phyloP scores from a whole-genome alignment of 2,113 vertebrate species.

The Chaetops frenatus region DNA sequence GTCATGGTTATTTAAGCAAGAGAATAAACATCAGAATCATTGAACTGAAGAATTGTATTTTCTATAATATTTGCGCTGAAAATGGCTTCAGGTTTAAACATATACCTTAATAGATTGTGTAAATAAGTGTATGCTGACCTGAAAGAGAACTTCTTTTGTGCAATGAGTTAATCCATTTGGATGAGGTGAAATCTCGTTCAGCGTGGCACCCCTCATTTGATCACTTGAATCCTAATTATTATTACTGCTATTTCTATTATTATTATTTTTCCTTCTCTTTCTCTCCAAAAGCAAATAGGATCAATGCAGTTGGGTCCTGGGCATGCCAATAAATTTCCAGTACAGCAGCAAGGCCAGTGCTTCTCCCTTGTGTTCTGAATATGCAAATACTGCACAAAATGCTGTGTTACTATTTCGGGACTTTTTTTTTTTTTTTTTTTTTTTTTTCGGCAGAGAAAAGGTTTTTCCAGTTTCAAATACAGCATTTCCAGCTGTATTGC shows the following conservation, averaged over 20 bases:
- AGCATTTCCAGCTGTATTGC: background rate
- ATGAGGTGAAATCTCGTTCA: background rate
- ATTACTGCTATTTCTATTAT: background rate
- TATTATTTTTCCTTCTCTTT: background rate
- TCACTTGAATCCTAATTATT: background rate
- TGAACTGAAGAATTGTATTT: conserved; percentile 38
- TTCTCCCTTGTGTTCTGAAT: background rate
- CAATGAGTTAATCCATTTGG: background rate
- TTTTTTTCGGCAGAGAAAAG: background rate
- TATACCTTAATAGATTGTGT: conserved; percentile 2
- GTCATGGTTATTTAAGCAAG: conserved; percentile 7
- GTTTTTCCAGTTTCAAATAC: background rate
- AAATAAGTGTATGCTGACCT: conserved; percentile 13
- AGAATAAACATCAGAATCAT: conserved; percentile 10
- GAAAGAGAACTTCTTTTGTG: background rate
- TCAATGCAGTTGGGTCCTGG: background rate
- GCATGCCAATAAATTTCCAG: background rate
- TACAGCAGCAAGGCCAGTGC: background rate
- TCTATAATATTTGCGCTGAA: conserved; percentile 40
- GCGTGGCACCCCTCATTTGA: background rate
- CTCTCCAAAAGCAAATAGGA: background rate
- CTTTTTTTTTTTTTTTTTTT: background rate
- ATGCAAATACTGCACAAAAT: no score
- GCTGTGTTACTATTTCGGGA: background rate
- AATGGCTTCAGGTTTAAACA: conserved; percentile 43